Evolutionary conservation across 2,888 invertebrate species (phyloP).

Genomic region (Mimumesa dahlbomi): DNA sequence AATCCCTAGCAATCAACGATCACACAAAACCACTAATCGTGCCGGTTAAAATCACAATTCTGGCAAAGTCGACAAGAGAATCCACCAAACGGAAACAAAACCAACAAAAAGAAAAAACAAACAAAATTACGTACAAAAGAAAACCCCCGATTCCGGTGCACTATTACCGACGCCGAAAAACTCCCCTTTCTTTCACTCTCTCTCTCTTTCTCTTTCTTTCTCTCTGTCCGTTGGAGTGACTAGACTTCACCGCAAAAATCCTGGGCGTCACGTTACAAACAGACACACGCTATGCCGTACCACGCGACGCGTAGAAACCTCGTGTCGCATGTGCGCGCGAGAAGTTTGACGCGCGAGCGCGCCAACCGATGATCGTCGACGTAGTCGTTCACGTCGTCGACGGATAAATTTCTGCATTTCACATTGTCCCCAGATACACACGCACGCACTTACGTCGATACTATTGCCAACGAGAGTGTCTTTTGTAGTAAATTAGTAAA

Average conservation of each 20-base stretch:
- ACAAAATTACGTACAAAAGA: too few relatives aligned
- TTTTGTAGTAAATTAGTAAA: too few relatives aligned
- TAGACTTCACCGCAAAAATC: background rate
- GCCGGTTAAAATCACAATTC: constrained; percentile 1
- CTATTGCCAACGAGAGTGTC: background rate
- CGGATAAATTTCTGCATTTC: background rate
- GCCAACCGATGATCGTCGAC: background rate
- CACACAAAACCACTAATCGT: constrained; percentile 1
- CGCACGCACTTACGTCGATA: constrained; percentile 21
- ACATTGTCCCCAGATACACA: background rate
- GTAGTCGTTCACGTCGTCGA: too few relatives aligned
- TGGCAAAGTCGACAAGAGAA: too few relatives aligned
- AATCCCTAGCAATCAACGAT: background rate
- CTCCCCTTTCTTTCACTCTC: too few relatives aligned
- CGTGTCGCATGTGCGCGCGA: constrained; percentile 37
- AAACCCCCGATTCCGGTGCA: too few relatives aligned
- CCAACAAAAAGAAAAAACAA: too few relatives aligned
- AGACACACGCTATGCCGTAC: background rate
- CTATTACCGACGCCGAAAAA: too few relatives aligned
- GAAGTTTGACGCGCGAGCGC: constrained; percentile 30
- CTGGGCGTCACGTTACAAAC: background rate
- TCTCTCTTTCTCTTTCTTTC: too few relatives aligned
- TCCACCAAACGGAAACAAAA: too few relatives aligned
- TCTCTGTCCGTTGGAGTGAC: background rate
- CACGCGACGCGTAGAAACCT: constrained; percentile 18